Conservation (phyloP, 2,888 invertebrate genomes). For the Leptothorax acervorum region DNA sequence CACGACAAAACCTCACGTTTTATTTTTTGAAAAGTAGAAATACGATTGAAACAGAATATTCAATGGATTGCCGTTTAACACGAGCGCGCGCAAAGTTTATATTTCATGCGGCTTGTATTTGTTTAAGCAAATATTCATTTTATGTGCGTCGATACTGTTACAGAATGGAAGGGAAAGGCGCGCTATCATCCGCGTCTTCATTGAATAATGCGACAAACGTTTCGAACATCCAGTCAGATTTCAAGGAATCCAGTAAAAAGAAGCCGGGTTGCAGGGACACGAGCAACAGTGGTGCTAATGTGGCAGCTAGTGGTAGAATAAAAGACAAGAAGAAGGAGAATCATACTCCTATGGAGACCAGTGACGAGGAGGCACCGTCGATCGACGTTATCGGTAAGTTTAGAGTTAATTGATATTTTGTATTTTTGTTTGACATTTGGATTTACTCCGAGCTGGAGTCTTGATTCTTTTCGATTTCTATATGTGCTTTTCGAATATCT, state of each 20-base stretch:
- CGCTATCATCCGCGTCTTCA: slow-evolving; percentile 73
- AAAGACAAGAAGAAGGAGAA: slow-evolving; percentile 86
- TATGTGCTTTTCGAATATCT: background rate
- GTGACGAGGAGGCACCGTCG: slow-evolving; percentile 87
- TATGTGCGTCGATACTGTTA: slow-evolving; percentile 27
- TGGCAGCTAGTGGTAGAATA: slow-evolving; percentile 75
- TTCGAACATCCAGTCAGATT: slow-evolving; percentile 73
- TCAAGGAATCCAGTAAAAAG: slow-evolving; percentile 81
- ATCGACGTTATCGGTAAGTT: slow-evolving; percentile 83
- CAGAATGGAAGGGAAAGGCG: slow-evolving; percentile 80
- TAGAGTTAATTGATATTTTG: slow-evolving; percentile 1
- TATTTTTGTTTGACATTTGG: background rate
- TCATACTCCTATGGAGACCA: slow-evolving; percentile 86
- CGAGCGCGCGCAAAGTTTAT: slow-evolving; percentile 1
- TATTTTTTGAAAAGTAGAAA: background rate
- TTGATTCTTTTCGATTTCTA: background rate
- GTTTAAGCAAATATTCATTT: slow-evolving; percentile 41
- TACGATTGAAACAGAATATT: background rate
- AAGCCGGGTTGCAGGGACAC: slow-evolving; percentile 71
- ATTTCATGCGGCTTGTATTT: background rate
- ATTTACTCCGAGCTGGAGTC: background rate
- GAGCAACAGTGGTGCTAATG: slow-evolving; percentile 65
- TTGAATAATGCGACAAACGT: slow-evolving; percentile 67
- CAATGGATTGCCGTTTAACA: slow-evolving; percentile 13
- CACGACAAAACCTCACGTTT: background rate